Percentiles rank a stretch among this genome's conserved stretches.
Conservation (phyloP, 2,888 invertebrate genomes). For the Unio delphinus region DNA sequence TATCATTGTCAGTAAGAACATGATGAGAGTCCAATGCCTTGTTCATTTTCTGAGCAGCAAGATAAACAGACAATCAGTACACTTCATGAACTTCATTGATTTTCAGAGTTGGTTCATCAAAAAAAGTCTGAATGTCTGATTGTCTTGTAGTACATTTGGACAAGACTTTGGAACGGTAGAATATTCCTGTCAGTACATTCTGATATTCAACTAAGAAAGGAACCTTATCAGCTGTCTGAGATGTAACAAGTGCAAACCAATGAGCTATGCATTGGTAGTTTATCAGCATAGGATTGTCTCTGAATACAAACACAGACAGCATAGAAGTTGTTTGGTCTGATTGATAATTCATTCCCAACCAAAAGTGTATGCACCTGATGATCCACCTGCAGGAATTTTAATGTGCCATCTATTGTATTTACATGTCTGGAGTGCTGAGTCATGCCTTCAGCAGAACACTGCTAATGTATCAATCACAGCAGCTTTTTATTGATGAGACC, state of each 20-base stretch:
- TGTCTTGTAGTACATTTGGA: conserved; percentile 1
- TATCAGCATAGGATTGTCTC: conserved; percentile 12
- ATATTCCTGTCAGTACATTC: conserved; percentile 9
- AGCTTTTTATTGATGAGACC: too few relatives aligned
- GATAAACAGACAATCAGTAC: conserved; percentile 11
- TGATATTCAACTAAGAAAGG: conserved; percentile 2
- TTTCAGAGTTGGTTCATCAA: conserved; percentile 4
- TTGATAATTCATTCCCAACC: too few relatives aligned
- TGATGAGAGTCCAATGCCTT: conserved; percentile 11
- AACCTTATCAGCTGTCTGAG: not conserved
- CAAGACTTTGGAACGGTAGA: conserved; percentile 13
- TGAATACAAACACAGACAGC: conserved; percentile 8
- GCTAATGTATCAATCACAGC: too few relatives aligned
- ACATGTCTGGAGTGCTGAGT: too few relatives aligned
- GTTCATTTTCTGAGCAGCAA: conserved; percentile 18
- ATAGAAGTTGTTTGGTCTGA: too few relatives aligned
- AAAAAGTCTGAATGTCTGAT: conserved; percentile 3
- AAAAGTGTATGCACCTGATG: too few relatives aligned
- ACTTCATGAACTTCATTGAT: conserved; percentile 23
- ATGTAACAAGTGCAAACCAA: conserved; percentile 8
- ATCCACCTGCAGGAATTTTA: too few relatives aligned
- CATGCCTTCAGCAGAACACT: too few relatives aligned
- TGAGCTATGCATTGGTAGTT: conserved; percentile 18
- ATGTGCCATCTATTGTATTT: too few relatives aligned
- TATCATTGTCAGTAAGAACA: conserved; percentile 12